These are phyloP conservation scores for Danio choprae DNA, from an alignment of 2,797 vertebrate species.

Conservation along the genomic window DNA sequence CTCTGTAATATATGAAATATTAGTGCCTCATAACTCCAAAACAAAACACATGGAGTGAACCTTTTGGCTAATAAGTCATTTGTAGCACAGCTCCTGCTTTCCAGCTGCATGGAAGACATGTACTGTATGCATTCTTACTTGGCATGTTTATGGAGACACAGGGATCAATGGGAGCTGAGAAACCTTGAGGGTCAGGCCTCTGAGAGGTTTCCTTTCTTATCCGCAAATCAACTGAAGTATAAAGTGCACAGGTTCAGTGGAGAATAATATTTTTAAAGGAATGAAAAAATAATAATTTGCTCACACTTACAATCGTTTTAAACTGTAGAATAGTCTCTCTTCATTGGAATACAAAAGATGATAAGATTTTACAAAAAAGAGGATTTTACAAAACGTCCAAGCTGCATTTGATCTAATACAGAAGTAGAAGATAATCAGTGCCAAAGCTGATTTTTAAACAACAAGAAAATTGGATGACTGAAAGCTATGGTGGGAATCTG, in stretches of 20 bases:
- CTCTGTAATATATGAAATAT: background rate
- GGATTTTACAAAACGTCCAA: background rate
- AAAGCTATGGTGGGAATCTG: background rate
- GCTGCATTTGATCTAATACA: background rate
- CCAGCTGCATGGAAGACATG: conserved; percentile 58
- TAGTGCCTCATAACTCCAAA: background rate
- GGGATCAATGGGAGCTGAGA: conserved; percentile 32
- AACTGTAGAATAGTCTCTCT: background rate
- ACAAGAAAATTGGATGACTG: background rate
- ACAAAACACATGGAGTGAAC: background rate
- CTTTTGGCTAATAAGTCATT: conserved; percentile 13
- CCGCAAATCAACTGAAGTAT: background rate
- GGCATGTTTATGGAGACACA: conserved; percentile 66
- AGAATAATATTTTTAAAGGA: background rate
- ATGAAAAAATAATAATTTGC: background rate
- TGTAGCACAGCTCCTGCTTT: conserved; percentile 35
- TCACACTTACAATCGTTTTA: background rate
- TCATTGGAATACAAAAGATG: background rate
- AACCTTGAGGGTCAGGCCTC: conserved; percentile 14
- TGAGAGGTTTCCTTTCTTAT: background rate
- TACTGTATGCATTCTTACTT: conserved; percentile 72
- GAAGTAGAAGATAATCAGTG: background rate
- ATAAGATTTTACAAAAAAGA: too few species aligned
- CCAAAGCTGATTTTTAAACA: background rate
- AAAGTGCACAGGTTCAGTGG: background rate